Base-by-base conservation (phyloP, 2,797 vertebrate genomes). In the Adrianichthys oophorus region DNA sequence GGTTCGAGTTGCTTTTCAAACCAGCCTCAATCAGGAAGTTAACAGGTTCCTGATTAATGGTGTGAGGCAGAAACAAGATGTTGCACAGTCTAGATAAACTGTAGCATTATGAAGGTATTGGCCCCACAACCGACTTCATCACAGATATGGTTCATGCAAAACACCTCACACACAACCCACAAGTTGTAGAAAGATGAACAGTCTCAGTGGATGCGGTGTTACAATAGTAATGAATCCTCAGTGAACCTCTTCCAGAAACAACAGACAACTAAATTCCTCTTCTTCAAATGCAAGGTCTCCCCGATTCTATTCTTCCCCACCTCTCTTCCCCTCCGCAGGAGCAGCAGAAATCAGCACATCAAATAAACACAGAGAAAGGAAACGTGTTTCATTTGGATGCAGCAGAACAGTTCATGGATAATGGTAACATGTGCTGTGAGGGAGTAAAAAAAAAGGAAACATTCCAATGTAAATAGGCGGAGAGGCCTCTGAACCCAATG, bases 311-410 rank as follows among this genome's bases (percentile, higher is more conserved):
- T 69, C 52, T 71, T 61, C 66, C 76, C 56, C 42, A 58, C 65
- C 67, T 56, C 80, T n/a, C 32, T 67, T 37, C 40, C 48, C 65
- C 58, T 70, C 56, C 65, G 80, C 82, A 74, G 48, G 59, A 64
- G 80, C 82, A 74, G 85, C 74, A 70, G 80, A 90, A 58, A 90
- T 89, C 89, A 81, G 82, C 84, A 90, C 87, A 85, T 88, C 81
- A 90, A 90, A 91, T 90, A 89, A 87, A 89, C 80, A 89, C 62
- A 61, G 83, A 70, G 79, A 64, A 47, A 37, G 61, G 80, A 80
- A 58, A 85, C 74, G 77, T 64, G 78, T 89, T 91, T 86, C 85
- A 24, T 61, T 74, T 76, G 78, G 78, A 89, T 83, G 82, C 72
- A 56, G 83, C 52, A 61, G 70, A 80, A 60, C 77, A 74, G 83